Base-by-base conservation (phyloP, 2,113 vertebrate genomes). In the Porphyrio hochstetteri region DNA sequence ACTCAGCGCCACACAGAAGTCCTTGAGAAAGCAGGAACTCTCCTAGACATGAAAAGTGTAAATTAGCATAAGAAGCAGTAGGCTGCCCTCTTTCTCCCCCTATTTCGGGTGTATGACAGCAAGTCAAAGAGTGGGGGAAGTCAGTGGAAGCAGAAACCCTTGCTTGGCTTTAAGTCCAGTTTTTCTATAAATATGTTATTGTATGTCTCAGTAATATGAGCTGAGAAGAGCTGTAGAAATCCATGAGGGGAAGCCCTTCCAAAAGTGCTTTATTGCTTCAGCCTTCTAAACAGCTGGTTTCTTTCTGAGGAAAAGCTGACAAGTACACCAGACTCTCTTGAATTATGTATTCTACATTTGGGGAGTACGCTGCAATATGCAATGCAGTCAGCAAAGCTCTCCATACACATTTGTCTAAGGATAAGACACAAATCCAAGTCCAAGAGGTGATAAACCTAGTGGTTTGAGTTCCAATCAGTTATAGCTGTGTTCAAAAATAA, bases 391-490 rank as follows among this genome's bases (percentile, higher is more conserved):
- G 72, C 48, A 92, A 85, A 92, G 64, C 23, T 94, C 92, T 88
- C 71, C 76, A 74, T 86, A 57, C 65, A 46, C 82, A 77, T 90
- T 95, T 83, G 53, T 96, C 76, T 74, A 84, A 96, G 82, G 84
- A 69, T 79, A 92, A 96, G 60, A 95, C 75, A 93, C 76, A 88
- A 93, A 92, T 93, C 61, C 72, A 90, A 92, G 95, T 95, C 97
- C 72, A 84, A 89, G 74, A 91, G 92, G 93, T 65, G 96, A 96
- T 96, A 97, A 97, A 91, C 90, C 38, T 72, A 61, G 80, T 69
- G 67, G 94, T 96, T 97, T 95, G 56, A 86, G 76, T 80, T 94
- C 71, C 53, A 90, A 90, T 95, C 90, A 83, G 79, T 96, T 96
- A 95, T 68, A 71, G 44, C 38, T 90, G 86, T 87, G 63, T 88